A percentile compares a stretch with the other conserved stretches of the same genome.
Evolutionary conservation across 2,113 vertebrate species (phyloP).

Genomic region (Sinocyclocheilus maitianheensis): DNA sequence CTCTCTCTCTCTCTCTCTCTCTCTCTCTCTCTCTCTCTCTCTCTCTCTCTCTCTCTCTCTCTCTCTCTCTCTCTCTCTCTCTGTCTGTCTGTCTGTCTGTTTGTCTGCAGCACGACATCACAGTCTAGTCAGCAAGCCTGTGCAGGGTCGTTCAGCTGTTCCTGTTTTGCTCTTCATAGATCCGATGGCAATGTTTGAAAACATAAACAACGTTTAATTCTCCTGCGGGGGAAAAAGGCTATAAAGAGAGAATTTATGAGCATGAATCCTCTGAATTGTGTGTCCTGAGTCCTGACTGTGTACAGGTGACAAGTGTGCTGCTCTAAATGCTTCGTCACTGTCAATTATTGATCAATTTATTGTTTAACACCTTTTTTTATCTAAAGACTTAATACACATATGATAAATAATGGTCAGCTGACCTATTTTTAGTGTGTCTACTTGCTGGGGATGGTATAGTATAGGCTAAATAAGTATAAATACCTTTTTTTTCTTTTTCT

Average conservation of each 20-base stretch:
- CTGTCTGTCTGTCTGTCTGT: background rate
- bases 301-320: background rate
- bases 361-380: background rate
- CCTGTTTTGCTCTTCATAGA: slow-evolving; percentile 2
- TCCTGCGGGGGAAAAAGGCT: background rate
- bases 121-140: background rate
- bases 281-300: background rate
- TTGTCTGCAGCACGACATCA: background rate
- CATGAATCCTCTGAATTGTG: background rate
- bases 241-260: background rate
- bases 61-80: too few species aligned
- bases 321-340: background rate
- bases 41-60: background rate
- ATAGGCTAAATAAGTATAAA: background rate
- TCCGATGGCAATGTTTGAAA: background rate
- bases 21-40: background rate
- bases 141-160: background rate
- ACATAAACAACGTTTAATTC: background rate
- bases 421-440: background rate
- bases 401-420: background rate
- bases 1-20: background rate
- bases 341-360: background rate
- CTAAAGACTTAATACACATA: background rate
- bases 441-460: background rate
- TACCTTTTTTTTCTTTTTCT: too few species aligned